Evolutionary conservation across 1,140 invertebrate species (phyloP).

Genomic region (Eumaeus atala): DNA sequence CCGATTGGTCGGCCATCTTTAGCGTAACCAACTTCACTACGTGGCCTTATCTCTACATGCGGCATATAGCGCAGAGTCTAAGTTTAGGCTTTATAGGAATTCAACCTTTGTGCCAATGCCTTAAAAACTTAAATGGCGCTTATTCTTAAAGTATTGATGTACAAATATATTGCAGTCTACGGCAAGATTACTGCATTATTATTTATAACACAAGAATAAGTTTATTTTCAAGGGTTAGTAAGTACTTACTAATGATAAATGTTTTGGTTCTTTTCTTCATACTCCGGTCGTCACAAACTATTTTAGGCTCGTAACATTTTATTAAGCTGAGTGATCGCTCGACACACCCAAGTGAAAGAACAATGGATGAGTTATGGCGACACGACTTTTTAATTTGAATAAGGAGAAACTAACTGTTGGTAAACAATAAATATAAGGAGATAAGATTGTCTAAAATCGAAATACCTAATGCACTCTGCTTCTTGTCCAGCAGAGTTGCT

Average conservation of each 20-base stretch:
- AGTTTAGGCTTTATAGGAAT: conserved; percentile 5
- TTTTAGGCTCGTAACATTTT: conserved; percentile 24
- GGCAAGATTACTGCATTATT: conserved; percentile 32
- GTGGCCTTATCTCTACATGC: conserved; percentile 24
- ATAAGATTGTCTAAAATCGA: too few species aligned
- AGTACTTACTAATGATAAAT: conserved; percentile 14
- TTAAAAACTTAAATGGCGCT: not conserved
- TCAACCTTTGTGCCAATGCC: conserved; percentile 6
- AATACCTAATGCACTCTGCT: too few species aligned
- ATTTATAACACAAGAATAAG: conserved; percentile 24
- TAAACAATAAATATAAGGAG: too few species aligned
- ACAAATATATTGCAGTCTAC: not conserved
- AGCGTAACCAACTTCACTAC: conserved; percentile 41
- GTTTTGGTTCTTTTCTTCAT: conserved; percentile 33
- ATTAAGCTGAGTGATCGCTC: conserved; percentile 16
- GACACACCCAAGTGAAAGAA: not conserved
- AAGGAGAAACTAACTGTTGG: too few species aligned
- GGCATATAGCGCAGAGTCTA: conserved; percentile 18
- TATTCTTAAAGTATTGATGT: not conserved
- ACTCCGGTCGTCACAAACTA: conserved; percentile 27
- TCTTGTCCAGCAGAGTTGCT: too few species aligned
- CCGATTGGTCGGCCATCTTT: conserved; percentile 43
- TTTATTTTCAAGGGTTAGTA: conserved; percentile 20
- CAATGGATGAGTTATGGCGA: not conserved
- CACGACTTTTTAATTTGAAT: too few species aligned